Conservation (phyloP, 2,888 invertebrate species). For the Idaea dimidiata region DNA sequence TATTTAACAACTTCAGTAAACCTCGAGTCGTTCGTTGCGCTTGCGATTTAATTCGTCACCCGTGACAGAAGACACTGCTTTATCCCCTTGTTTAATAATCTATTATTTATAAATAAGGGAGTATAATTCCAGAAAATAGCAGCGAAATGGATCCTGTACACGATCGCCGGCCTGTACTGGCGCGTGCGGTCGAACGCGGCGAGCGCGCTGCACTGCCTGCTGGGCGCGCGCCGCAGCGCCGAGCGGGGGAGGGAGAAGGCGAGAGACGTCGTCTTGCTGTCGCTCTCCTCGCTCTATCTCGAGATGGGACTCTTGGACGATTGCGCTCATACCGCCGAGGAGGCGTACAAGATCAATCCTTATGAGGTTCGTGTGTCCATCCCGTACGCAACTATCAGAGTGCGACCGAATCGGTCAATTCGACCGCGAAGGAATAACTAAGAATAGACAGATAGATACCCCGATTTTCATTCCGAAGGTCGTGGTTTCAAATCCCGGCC, state of each 20-base stretch:
- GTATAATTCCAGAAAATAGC: constrained; percentile 82
- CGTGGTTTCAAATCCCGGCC: too few species aligned
- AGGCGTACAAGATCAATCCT: constrained; percentile 82
- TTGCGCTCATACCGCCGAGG: constrained; percentile 80
- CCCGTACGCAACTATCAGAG: too few species aligned
- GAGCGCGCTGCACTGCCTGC: constrained; percentile 86
- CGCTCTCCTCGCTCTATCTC: constrained; percentile 85
- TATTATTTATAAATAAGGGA: too few species aligned
- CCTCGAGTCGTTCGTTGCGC: too few species aligned
- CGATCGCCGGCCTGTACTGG: constrained; percentile 89
- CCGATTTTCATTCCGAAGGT: too few species aligned
- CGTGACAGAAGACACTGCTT: too few species aligned
- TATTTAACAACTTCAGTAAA: too few species aligned
- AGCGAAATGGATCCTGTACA: constrained; percentile 87
- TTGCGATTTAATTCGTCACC: too few species aligned
- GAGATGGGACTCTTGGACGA: constrained; percentile 84
- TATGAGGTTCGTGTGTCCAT: constrained; percentile 82
- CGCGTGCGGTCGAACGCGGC: constrained; percentile 84
- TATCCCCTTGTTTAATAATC: too few species aligned
- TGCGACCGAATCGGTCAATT: too few species aligned
- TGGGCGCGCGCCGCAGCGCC: constrained; percentile 73
- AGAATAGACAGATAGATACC: too few species aligned
- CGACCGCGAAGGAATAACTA: too few species aligned
- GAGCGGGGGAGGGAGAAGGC: constrained; percentile 78
- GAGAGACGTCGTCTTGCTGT: constrained; percentile 84